Percentiles rank a stretch among this genome's conserved stretches.
phyloP scores from a whole-genome alignment of 2,113 vertebrate genomes.

The Phrynocephalus versicolor region DNA sequence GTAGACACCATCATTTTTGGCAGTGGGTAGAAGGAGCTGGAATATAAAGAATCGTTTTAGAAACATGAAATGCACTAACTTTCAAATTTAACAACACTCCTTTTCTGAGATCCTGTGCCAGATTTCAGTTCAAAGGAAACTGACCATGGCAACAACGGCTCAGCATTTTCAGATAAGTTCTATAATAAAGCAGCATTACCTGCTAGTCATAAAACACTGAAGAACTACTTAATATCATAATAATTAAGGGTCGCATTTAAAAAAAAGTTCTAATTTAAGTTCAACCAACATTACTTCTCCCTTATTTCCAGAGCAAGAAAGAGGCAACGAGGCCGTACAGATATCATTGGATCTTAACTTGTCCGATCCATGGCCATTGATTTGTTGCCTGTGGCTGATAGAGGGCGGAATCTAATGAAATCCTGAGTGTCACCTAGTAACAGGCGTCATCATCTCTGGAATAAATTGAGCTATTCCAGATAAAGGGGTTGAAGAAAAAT shows the following conservation, averaged over 20 bases:
- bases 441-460: neutral
- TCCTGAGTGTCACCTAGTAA: neutral
- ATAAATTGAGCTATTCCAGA: neutral
- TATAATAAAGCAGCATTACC: constrained; percentile 26
- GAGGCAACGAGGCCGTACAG: neutral
- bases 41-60: constrained; percentile 28
- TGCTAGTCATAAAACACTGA: neutral
- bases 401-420: neutral
- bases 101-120: constrained; percentile 11
- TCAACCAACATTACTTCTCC: too few species aligned
- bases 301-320: too few species aligned
- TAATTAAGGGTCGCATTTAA: neutral
- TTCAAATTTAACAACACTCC: constrained; percentile 1
- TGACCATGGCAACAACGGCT: constrained; percentile 5
- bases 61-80: neutral
- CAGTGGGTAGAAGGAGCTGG: constrained; percentile 5
- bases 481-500: too few species aligned
- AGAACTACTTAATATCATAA: neutral
- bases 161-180: constrained; percentile 29
- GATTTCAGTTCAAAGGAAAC: constrained; percentile 49
- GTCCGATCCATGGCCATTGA: neutral
- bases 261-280: neutral
- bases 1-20: neutral
- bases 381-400: neutral
- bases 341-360: neutral